These are phyloP conservation scores for Halictus rubicundus DNA, from an alignment of 1,140 invertebrate species.

Conservation along the genomic window DNA sequence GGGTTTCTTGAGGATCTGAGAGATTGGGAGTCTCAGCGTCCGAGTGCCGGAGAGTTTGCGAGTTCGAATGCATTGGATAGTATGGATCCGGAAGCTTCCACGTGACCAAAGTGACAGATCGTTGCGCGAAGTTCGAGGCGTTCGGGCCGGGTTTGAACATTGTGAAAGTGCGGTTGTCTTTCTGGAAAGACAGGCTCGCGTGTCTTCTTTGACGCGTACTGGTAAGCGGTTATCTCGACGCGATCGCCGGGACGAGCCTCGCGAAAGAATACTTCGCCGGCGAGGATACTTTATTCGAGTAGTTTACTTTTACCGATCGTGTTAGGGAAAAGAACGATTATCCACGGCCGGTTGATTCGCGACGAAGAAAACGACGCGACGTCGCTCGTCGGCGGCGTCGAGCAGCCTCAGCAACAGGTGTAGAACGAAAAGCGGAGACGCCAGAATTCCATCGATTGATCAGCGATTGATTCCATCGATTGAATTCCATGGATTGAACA, in stretches of 20 bases:
- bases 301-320: background rate
- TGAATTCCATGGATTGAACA: no score
- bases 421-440: background rate
- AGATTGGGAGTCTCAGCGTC: no score
- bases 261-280: no score
- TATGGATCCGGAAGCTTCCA: no score
- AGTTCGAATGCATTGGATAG: no score
- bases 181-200: slow-evolving; percentile 7
- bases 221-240: background rate
- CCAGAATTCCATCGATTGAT: background rate
- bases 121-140: background rate
- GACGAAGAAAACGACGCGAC: background rate
- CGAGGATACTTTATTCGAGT: no score
- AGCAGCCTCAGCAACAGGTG: slow-evolving; percentile 28
- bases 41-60: no score
- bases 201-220: background rate
- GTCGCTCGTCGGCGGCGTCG: no score
- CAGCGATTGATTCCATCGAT: no score
- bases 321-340: background rate
- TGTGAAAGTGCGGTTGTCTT: slow-evolving; percentile 32
- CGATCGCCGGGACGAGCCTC: background rate
- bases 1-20: no score
- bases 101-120: no score
- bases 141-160: slow-evolving; percentile 13
- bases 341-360: background rate